Evolutionary conservation across 2,113 vertebrate genomes (phyloP), one percentile per base, ranked within the genome.

Genomic region (Hypocryptadius cinnamomeus): DNA sequence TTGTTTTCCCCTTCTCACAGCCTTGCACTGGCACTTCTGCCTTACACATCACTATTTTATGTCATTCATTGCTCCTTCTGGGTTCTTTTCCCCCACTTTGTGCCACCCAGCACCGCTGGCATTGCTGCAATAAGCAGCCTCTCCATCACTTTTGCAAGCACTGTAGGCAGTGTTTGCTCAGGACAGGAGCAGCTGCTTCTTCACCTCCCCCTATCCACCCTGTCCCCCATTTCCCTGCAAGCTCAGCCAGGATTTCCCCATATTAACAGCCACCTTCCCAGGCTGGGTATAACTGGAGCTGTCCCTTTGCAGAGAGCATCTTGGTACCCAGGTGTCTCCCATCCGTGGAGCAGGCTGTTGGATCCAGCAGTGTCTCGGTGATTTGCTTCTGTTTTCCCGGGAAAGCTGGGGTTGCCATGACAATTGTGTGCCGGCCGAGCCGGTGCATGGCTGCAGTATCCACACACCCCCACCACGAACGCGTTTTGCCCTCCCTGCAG

Each of bases 321-420:
- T 48, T 59, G 73, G 65, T 91, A 56, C 80, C 74, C 77, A 51
- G 69, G 23, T 68, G 60, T 70, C 15, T 84, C 3, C 0, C 72
- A 9, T 17, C 35, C 39, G 0, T 1, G 73, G 72, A 73, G 72
- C 33, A 59, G 86, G 51, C 80, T 70, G 12, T 28, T 76, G n/a
- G 25, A 86, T 64, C 80, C 93, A 93, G 79, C 3, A 0, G 73
- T 9, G 48, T 45, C 19, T 39, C 56, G 19, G 45, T 5, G 81
- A 17, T 80, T 45, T 76, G 56, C 60, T 80, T 37, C 80, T 78
- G 74, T 92, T 92, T 94, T 73, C 84, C 4, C 2, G 42, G 48
- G 51, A 89, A 83, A 78, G 71, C 72, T 70, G 79, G 15, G 79
- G 91, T 96, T 95, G 87, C 87, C 85, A 91, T 95, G 94, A 70